These are phyloP conservation scores for Slavum lentiscoides DNA, from an alignment of 2,888 invertebrate species.

Conservation along the genomic window DNA sequence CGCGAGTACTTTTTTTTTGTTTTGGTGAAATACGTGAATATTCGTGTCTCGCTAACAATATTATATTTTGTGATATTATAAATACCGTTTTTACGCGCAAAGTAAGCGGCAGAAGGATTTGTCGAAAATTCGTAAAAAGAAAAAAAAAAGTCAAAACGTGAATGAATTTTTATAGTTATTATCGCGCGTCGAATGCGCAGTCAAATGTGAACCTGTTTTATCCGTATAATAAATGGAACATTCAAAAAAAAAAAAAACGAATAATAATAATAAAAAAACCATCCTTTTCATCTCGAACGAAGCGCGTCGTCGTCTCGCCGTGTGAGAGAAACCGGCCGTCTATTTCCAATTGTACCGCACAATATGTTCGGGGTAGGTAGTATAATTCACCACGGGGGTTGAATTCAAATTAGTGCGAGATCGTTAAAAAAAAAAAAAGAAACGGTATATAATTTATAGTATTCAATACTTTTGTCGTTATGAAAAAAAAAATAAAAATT, in stretches of 20 bases:
- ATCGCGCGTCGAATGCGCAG: too few relatives aligned
- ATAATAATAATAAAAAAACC: not conserved
- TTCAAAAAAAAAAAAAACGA: not conserved
- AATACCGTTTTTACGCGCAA: too few relatives aligned
- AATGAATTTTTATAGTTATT: too few relatives aligned
- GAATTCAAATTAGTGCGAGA: conserved; percentile 48
- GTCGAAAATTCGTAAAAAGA: too few relatives aligned
- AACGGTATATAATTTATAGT: not conserved
- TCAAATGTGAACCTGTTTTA: not conserved
- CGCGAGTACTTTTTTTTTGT: too few relatives aligned
- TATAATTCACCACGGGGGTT: conserved; percentile 28
- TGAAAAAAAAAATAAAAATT: not conserved
- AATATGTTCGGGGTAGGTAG: conserved; percentile 31
- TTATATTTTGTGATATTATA: too few relatives aligned
- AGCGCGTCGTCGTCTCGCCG: not conserved
- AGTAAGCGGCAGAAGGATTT: too few relatives aligned
- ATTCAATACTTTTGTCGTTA: conserved; percentile 20
- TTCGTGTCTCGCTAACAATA: too few relatives aligned
- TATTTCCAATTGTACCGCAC: conserved; percentile 17
- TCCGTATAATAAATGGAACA: not conserved
- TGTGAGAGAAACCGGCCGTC: conserved; percentile 22
- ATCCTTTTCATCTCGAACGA: not conserved
- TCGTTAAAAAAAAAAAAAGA: conserved; percentile 26
- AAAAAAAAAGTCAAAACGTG: too few relatives aligned
- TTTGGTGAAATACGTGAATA: too few relatives aligned